phyloP scores from a whole-genome alignment of 2,113 vertebrate species.

The Chaetorhynchus papuensis region DNA sequence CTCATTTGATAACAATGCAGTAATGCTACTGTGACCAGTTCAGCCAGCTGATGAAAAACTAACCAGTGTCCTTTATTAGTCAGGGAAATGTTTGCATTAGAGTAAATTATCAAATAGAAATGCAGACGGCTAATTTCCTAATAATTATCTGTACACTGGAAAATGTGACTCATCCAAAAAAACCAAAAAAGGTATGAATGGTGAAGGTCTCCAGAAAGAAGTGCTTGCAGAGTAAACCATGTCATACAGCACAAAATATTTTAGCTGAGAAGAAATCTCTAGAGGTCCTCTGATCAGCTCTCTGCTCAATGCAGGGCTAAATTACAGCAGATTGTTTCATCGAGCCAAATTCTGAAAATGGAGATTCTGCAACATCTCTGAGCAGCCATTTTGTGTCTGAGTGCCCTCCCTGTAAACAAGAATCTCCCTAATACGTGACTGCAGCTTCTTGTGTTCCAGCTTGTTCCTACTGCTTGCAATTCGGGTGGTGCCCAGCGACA shows the following conservation, averaged over 20 bases:
- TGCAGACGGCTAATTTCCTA: neutral
- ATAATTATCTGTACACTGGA: neutral
- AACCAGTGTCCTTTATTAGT: neutral
- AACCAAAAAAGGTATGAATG: neutral
- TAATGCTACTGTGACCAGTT: neutral
- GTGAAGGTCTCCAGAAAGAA: neutral
- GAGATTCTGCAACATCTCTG: neutral
- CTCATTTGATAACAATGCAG: neutral
- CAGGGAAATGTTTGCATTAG: neutral
- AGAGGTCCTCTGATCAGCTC: neutral
- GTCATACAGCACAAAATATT: neutral
- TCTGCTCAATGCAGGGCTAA: neutral
- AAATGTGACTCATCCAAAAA: neutral
- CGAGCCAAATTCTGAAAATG: neutral
- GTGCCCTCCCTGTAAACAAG: neutral
- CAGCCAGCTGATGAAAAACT: neutral
- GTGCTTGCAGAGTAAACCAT: neutral
- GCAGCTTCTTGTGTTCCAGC: neutral
- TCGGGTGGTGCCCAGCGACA: neutral
- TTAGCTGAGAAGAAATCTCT: neutral
- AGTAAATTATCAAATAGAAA: neutral
- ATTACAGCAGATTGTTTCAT: neutral
- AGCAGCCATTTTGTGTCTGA: neutral
- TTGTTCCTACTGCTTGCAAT: neutral
- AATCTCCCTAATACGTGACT: neutral